A percentile compares a stretch with the other conserved stretches of the same genome.
phyloP scores from a whole-genome alignment of 2,113 vertebrate species.

The Lucifuga dentata region DNA sequence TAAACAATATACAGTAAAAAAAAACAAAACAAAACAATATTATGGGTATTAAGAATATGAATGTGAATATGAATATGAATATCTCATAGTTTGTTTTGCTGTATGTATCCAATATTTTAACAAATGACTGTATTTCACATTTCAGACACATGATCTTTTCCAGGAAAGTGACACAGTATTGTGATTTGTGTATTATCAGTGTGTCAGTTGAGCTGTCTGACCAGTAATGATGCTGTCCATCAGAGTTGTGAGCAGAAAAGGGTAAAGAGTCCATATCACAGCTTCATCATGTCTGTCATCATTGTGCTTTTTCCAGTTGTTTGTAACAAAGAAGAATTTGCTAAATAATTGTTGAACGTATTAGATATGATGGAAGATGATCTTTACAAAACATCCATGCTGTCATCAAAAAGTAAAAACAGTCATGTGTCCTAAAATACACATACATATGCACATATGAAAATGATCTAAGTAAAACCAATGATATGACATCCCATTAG shows the following conservation, averaged over 20 bases:
- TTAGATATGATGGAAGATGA: constrained; percentile 16
- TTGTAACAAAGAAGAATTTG: constrained; percentile 13
- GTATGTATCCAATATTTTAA: constrained; percentile 9
- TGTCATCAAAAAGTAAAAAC: neutral
- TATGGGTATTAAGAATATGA: too few relatives aligned
- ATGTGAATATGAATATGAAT: too few relatives aligned
- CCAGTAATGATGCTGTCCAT: constrained; percentile 43
- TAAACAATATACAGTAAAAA: too few relatives aligned
- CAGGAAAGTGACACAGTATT: constrained; percentile 15
- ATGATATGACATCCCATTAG: too few relatives aligned
- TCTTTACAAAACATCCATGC: constrained; percentile 19
- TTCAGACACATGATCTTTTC: constrained; percentile 51
- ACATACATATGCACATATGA: neutral
- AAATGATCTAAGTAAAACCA: too few relatives aligned
- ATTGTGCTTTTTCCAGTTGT: neutral
- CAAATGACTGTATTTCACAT: constrained; percentile 49
- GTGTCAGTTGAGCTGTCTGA: constrained; percentile 56
- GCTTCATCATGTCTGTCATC: constrained; percentile 31
- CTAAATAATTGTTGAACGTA: constrained; percentile 14
- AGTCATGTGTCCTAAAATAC: neutral
- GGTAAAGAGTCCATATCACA: constrained; percentile 17
- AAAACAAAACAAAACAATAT: too few relatives aligned
- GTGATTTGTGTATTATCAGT: constrained; percentile 51
- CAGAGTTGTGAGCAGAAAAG: constrained; percentile 25
- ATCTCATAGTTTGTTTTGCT: too few relatives aligned